Base-by-base conservation (phyloP, 2,888 invertebrate genomes). In the Hybos culiciformis region DNA sequence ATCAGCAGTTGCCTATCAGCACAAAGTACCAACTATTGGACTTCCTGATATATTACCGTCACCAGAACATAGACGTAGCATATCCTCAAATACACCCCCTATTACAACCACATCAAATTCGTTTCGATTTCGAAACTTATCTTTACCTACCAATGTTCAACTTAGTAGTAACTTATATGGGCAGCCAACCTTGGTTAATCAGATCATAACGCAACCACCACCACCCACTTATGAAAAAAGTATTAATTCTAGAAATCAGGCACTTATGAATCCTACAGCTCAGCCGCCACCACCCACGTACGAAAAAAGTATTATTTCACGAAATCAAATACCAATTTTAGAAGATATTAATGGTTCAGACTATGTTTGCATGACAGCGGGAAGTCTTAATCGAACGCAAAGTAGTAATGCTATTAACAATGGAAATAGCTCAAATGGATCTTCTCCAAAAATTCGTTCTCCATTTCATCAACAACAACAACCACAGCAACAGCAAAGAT, bases 321-420 rank as follows among this genome's bases (percentile, higher is more conserved):
- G 15, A 65, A 63, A 56, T 64, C 66, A 9, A 65, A 66, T 50
- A 66, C 72, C 57, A 71, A n/a, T n/a, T n/a, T n/a, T 73, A 32
- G 81, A 83, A 46, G 83, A 81, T 50, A 76, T 80, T 15, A 83
- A 83, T 59, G 80, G 80, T 47, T 80, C 81, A 14, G 85, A 85
- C 58, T 85, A 85, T 66, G 85, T 85, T 19, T 82, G 84, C 55
- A 85, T 85, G 85, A 83, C 83, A 12, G 83, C 45, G 39, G 18
- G 43, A 39, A 33, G 37, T 37, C 14, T 41, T 37, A 26, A 17
- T 21, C 20, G 20, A 7, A 7, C 26, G 43, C 43, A 15, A 48
- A 50, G 45, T 12, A 29, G 5, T 5, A 4, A 7, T 29, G n/a
- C n/a, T 29, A n/a, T 26, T 5, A 26, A 26, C 12, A 6, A 29